Conservation (phyloP, 2,888 invertebrate species). For the Synergus gifuensis region DNA sequence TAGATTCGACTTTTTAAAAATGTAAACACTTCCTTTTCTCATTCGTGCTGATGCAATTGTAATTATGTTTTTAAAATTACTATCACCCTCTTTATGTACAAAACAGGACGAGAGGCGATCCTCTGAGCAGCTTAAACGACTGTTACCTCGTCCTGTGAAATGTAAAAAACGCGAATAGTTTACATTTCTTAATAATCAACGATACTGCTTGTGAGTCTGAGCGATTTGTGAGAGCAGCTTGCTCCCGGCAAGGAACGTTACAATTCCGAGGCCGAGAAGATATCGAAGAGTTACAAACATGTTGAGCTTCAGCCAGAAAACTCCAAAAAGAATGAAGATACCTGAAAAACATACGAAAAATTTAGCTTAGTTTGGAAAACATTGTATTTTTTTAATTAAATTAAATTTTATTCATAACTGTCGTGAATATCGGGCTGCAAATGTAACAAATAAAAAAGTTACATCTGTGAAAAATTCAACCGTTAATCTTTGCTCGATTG, state of each 20-base stretch:
- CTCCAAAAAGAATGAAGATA: constrained; percentile 91
- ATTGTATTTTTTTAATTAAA: not conserved
- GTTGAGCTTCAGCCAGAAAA: constrained; percentile 95
- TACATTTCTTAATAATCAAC: constrained; percentile 50
- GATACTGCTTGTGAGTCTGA: constrained; percentile 67
- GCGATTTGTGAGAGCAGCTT: constrained; percentile 92
- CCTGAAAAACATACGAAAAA: constrained; percentile 76
- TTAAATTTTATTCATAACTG: constrained; percentile 54
- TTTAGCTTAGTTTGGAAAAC: not conserved
- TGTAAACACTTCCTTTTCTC: not conserved
- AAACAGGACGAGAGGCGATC: constrained; percentile 1
- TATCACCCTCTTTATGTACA: constrained; percentile 34
- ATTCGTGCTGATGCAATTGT: not conserved
- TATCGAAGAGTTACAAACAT: constrained; percentile 98
- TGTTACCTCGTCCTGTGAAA: constrained; percentile 1
- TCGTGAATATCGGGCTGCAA: constrained; percentile 74
- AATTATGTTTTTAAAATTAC: not conserved
- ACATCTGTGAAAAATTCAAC: constrained; percentile 73
- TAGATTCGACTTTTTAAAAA: not conserved
- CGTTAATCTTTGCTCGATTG: constrained; percentile 68
- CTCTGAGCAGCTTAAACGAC: not conserved
- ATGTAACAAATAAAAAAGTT: constrained; percentile 59
- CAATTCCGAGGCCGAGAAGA: constrained; percentile 89
- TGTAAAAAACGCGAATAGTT: constrained; percentile 22
- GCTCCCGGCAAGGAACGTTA: constrained; percentile 97